Conservation (phyloP, 2,113 vertebrate genomes). For the Caranx melampygus region DNA sequence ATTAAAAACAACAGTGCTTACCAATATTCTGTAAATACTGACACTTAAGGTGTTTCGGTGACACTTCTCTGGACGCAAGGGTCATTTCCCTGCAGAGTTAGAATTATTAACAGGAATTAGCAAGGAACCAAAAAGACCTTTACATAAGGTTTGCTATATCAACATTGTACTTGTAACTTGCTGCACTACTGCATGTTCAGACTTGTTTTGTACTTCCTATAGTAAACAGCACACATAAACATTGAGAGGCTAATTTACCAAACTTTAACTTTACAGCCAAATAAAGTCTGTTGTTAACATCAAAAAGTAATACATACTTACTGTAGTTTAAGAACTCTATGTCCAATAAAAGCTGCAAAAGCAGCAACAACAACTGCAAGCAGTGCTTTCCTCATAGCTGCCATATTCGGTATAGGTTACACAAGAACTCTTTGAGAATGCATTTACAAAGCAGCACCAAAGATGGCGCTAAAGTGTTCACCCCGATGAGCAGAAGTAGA, state of each 20-base stretch:
- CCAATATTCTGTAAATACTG: conserved; percentile 56
- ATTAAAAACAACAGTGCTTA: conserved; percentile 19
- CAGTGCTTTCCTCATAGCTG: conserved; percentile 46
- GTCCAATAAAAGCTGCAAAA: conserved; percentile 39
- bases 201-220: neutral
- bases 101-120: neutral
- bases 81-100: conserved; percentile 33
- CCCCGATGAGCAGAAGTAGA: neutral
- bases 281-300: neutral
- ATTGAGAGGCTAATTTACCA: neutral
- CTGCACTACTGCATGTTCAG: neutral
- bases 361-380: conserved; percentile 40
- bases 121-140: neutral
- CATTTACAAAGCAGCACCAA: neutral
- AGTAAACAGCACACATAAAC: neutral
- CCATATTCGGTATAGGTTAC: conserved; percentile 26
- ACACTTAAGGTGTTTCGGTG: conserved; percentile 63
- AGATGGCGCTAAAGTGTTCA: conserved; percentile 12
- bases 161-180: neutral
- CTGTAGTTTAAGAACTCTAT: conserved; percentile 40
- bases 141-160: too few species aligned
- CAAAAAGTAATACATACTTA: conserved; percentile 25
- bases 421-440: neutral
- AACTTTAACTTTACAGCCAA: too few species aligned
- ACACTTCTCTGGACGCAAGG: conserved; percentile 50